A percentile compares a stretch with the other conserved stretches of the same genome.
phyloP scores from a whole-genome alignment of 2,113 vertebrate genomes.

The Prochilodus magdalenae region DNA sequence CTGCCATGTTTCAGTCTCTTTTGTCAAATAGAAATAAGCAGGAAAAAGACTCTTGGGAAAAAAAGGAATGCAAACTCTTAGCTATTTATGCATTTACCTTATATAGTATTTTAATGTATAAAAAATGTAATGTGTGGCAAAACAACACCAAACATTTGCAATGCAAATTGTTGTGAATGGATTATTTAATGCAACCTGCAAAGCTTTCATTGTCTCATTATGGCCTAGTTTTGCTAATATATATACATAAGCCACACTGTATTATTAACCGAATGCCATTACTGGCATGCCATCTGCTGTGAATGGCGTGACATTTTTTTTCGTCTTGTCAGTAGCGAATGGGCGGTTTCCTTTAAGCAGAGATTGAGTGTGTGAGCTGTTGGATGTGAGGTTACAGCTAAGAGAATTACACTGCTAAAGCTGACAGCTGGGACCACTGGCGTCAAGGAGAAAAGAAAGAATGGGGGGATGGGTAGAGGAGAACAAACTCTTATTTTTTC shows the following conservation, averaged over 20 bases:
- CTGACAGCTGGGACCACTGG: neutral
- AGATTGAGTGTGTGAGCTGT: neutral
- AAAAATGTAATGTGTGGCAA: too few relatives aligned
- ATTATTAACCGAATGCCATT: neutral
- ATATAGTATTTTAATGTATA: too few relatives aligned
- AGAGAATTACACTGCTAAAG: constrained; percentile 25
- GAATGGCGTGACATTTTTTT: neutral
- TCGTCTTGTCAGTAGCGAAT: neutral
- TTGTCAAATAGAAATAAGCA: too few relatives aligned
- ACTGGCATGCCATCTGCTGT: neutral
- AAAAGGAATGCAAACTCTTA: too few relatives aligned
- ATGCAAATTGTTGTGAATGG: neutral
- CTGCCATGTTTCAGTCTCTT: too few relatives aligned
- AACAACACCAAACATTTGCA: neutral
- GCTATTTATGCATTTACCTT: too few relatives aligned
- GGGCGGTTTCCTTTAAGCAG: neutral
- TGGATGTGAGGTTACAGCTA: constrained; percentile 32
- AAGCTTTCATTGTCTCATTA: neutral
- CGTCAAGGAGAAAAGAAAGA: neutral
- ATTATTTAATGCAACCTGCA: neutral
- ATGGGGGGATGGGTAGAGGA: neutral
- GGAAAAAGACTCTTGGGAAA: too few relatives aligned
- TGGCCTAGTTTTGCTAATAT: neutral
- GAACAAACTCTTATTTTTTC: neutral
- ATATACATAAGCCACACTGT: neutral